Base-by-base conservation (phyloP, 2,797 vertebrate genomes). In the Spheniscus humboldti region DNA sequence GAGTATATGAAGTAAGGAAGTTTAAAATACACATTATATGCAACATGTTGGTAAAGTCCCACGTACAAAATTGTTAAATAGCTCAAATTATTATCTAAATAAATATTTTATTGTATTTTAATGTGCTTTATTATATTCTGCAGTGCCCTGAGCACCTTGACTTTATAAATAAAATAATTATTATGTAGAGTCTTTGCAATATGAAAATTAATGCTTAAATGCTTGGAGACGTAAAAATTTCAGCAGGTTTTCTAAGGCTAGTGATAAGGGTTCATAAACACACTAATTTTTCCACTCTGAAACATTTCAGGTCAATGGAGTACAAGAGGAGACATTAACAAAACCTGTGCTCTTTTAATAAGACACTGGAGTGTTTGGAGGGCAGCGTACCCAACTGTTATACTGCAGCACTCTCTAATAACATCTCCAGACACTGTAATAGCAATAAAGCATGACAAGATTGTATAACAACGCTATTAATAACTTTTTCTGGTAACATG, bases 141-240 rank as follows among this genome's bases (percentile, higher is more conserved):
- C 31, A 24, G 19, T 84, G 89, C 82, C 66, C 52, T 81, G 66
- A 95, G 76, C 63, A 92, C 85, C 85, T 94, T 94, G 73, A 79
- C 60, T 84, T 96, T 48, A 92, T 86, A 94, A 94, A 94, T 90
- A 84, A 82, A 88, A 94, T 27, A 81, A 78, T 81, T 84, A 64
- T 81, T 66, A 84, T 19, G 37, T 60, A 33, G 43, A 84, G 55
- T 41, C 47, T 73, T 92, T 22, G 10, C 82, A 74, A 84, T 84
- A 60, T 33, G 63, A 94, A 94, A 94, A 96, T 88, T 37, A 96
- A 79, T 92, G 79, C 69, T 86, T 86, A 76, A 93, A 90, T 81
- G 59, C 85, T 92, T 63, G 63, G 85, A 81, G 82, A 71, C 48
- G 55, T 91, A 90, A 92, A 92, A 72, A 81, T 76, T 94, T 76